Conservation (phyloP, 1,140 invertebrate species). For the Acromyrmex echinatior region DNA sequence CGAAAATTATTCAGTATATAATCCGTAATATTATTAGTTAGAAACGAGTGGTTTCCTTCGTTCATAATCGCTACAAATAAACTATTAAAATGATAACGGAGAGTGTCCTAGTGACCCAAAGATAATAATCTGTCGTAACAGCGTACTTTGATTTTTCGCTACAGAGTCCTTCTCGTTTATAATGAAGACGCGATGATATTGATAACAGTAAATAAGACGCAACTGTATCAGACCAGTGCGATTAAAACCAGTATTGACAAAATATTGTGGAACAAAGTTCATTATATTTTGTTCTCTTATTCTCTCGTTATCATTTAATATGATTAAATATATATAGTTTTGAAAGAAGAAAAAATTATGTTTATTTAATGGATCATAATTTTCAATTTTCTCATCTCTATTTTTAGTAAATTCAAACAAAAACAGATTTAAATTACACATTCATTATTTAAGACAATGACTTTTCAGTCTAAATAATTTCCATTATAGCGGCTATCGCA, state of each 20-base stretch:
- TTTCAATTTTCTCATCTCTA: neutral
- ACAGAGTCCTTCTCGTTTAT: neutral
- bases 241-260: neutral
- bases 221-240: neutral
- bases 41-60: neutral
- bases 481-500: neutral
- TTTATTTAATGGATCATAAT: neutral
- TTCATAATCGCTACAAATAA: neutral
- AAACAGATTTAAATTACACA: neutral
- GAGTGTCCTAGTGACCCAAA: conserved; percentile 53
- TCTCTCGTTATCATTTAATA: neutral
- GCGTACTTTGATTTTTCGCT: conserved; percentile 48
- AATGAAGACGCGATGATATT: conserved; percentile 3
- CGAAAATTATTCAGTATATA: neutral
- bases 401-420: neutral
- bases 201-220: neutral
- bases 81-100: conserved; percentile 24
- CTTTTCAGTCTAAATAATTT: neutral
- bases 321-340: neutral
- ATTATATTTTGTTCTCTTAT: neutral
- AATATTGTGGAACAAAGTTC: neutral
- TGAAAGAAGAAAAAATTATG: neutral
- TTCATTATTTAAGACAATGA: neutral
- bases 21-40: neutral
- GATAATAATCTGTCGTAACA: conserved; percentile 58